A percentile compares a stretch with the other conserved stretches of the same genome.
Conservation (phyloP, 2,888 invertebrate genomes). For the Agriotes lineatus region DNA sequence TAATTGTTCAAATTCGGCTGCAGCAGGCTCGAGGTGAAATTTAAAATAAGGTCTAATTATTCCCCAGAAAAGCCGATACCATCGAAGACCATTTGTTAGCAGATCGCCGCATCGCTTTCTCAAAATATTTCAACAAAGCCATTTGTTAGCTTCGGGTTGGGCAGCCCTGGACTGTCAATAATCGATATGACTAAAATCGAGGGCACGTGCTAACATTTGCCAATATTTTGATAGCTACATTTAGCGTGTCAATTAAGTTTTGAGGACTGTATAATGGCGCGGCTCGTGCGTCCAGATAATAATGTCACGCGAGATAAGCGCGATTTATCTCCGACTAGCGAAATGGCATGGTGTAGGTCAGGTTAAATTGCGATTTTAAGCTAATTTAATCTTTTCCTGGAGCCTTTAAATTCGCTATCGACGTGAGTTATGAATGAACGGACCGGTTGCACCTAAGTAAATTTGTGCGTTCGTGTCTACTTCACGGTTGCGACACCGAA, state of each 20-base stretch:
- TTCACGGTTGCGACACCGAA: conserved; percentile 3
- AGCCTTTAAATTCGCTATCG: background rate
- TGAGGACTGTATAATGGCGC: conserved; percentile 19
- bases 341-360: too few relatives aligned
- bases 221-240: conserved; percentile 33
- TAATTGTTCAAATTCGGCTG: conserved; percentile 21
- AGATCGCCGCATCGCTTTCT: conserved; percentile 14
- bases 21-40: background rate
- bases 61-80: conserved; percentile 7
- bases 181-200: conserved; percentile 18
- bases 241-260: conserved; percentile 30
- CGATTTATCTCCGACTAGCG: too few relatives aligned
- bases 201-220: conserved; percentile 28
- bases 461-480: conserved; percentile 12
- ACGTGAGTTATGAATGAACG: conserved; percentile 6
- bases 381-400: conserved; percentile 3
- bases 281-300: conserved; percentile 23
- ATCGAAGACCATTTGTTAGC: conserved; percentile 23
- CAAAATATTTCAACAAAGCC: conserved; percentile 23
- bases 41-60: conserved; percentile 28
- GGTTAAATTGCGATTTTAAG: conserved; percentile 1
- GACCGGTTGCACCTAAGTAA: background rate
- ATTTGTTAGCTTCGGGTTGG: conserved; percentile 26
- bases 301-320: conserved; percentile 18
- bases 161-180: conserved; percentile 18